Percentiles rank a stretch among this genome's conserved stretches.
phyloP scores from a whole-genome alignment of 2,888 invertebrate genomes.

The Sarcophaga variegata region DNA sequence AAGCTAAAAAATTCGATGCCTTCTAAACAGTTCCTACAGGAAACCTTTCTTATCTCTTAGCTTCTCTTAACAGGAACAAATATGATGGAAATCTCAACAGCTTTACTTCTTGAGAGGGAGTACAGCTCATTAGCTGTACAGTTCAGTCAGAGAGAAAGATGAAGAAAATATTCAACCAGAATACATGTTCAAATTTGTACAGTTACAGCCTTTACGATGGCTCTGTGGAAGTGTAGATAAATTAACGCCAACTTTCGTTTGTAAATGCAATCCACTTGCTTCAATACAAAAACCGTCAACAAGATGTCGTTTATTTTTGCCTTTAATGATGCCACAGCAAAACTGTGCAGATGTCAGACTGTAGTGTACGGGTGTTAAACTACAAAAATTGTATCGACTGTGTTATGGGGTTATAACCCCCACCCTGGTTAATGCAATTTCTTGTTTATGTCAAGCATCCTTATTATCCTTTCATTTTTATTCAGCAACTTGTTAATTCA shows the following conservation, averaged over 20 bases:
- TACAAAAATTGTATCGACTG: background rate
- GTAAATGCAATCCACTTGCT: background rate
- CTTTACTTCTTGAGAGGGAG: no score
- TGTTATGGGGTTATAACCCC: constrained; percentile 52
- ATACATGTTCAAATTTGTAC: no score
- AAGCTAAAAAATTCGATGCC: no score
- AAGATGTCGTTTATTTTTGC: background rate
- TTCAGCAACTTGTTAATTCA: constrained; percentile 79
- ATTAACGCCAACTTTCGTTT: background rate
- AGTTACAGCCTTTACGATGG: background rate
- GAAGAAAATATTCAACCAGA: no score
- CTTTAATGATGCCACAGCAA: background rate
- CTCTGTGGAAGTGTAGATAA: background rate
- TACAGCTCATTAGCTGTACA: no score
- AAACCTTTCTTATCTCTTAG: no score
- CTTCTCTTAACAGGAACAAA: no score
- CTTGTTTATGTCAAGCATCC: constrained; percentile 71
- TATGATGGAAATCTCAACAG: no score
- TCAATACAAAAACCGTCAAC: background rate
- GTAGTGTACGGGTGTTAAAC: background rate
- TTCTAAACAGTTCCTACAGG: no score
- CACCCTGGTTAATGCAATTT: constrained; percentile 68
- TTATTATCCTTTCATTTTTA: constrained; percentile 81
- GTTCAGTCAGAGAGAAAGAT: no score
- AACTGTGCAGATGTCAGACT: background rate